phyloP scores from a whole-genome alignment of 2,888 invertebrate genomes.

The Eilema sororculum region DNA sequence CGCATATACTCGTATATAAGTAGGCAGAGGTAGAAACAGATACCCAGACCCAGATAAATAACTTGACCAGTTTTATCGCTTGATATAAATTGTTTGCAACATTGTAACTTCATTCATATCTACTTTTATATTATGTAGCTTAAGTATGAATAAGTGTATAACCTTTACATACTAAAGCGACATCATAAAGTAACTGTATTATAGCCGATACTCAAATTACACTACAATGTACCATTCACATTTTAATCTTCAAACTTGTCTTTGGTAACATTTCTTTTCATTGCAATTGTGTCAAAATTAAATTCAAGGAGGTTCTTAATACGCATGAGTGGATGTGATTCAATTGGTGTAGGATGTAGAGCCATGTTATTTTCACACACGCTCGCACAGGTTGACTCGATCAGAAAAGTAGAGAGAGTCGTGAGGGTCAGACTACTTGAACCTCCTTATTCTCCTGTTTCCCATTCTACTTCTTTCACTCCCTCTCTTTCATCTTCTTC shows the following conservation, averaged over 20 bases:
- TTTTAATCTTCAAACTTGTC: constrained; percentile 28
- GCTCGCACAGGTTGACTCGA: background rate
- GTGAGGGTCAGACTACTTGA: background rate
- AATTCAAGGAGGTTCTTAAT: constrained; percentile 28
- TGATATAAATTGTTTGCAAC: constrained; percentile 48
- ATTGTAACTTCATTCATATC: constrained; percentile 34
- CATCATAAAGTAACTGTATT: constrained; percentile 31
- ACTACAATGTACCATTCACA: constrained; percentile 36
- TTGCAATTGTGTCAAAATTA: constrained; percentile 20
- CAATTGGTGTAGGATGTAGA: background rate
- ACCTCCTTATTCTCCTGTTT: background rate
- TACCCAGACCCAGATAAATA: constrained; percentile 5
- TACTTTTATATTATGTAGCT: constrained; percentile 18
- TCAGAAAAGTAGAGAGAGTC: background rate
- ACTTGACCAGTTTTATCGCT: constrained; percentile 17
- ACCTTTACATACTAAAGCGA: constrained; percentile 18
- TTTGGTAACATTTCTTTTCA: constrained; percentile 11
- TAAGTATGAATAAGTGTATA: background rate
- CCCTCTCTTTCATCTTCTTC: background rate
- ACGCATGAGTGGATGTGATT: constrained; percentile 9
- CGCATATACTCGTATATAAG: background rate
- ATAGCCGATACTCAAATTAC: constrained; percentile 34
- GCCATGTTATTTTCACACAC: background rate
- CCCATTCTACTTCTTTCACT: background rate
- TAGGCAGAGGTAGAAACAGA: background rate